Evolutionary conservation across 2,888 invertebrate genomes (phyloP).

Genomic region (Ommatoiulus sabulosus): DNA sequence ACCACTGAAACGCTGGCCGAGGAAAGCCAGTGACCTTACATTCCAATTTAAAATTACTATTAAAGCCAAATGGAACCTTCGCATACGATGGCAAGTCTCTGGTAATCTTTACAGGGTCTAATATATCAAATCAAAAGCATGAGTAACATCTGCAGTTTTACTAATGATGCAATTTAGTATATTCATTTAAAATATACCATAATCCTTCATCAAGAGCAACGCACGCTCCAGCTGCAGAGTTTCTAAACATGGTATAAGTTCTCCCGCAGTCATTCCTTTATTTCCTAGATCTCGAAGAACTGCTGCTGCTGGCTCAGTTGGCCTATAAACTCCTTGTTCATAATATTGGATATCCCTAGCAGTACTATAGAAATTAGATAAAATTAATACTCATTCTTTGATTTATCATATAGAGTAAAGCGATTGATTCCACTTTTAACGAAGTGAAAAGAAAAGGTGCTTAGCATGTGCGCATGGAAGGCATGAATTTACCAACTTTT

Average conservation of each 20-base stretch:
- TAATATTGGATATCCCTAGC: neutral
- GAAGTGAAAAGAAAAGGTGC: too few relatives aligned
- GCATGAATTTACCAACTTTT: too few relatives aligned
- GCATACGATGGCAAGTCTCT: neutral
- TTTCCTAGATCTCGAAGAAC: neutral
- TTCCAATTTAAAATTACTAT: neutral
- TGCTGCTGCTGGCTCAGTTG: neutral
- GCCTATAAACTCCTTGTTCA: neutral
- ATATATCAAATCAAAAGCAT: neutral
- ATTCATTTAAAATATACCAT: neutral
- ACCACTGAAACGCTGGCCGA: slow-evolving; percentile 32
- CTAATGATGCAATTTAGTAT: too few relatives aligned
- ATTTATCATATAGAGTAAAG: too few relatives aligned
- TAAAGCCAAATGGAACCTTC: neutral
- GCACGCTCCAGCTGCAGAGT: neutral
- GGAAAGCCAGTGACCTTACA: slow-evolving; percentile 18
- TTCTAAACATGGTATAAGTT: slow-evolving; percentile 37
- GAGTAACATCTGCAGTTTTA: too few relatives aligned
- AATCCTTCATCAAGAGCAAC: neutral
- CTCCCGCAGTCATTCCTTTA: neutral
- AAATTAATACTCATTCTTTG: neutral
- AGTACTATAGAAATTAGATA: neutral
- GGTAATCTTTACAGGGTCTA: neutral
- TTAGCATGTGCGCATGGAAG: too few relatives aligned
- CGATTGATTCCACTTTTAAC: too few relatives aligned